Percentiles rank a stretch among this genome's conserved stretches.
These are phyloP conservation scores for Acestrorhynchus altus DNA, from an alignment of 2,797 vertebrate genomes.

Conservation along the genomic window DNA sequence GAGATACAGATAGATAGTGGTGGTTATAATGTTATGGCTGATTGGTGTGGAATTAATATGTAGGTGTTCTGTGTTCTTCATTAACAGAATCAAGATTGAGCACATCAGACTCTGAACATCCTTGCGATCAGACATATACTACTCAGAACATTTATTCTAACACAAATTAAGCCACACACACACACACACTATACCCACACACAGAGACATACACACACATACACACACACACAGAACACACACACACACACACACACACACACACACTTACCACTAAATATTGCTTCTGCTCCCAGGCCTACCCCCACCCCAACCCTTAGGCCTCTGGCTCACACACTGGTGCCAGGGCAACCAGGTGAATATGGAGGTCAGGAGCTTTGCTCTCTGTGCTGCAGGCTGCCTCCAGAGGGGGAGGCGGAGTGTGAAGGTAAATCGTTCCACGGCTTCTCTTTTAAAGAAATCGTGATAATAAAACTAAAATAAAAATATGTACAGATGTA, in stretches of 20 bases:
- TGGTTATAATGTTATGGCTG: too few relatives aligned
- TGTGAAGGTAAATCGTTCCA: constrained; percentile 78
- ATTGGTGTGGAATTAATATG: too few relatives aligned
- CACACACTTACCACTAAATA: neutral
- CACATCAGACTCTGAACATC: neutral
- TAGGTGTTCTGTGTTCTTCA: constrained; percentile 17
- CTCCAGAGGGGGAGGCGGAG: constrained; percentile 51
- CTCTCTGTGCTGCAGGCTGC: constrained; percentile 73
- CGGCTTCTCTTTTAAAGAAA: too few relatives aligned
- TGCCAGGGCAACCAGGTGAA: constrained; percentile 70
- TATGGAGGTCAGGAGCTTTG: constrained; percentile 62
- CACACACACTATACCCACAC: too few relatives aligned
- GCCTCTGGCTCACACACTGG: neutral
- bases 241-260: neutral
- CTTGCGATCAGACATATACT: constrained; percentile 6
- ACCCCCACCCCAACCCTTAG: neutral
- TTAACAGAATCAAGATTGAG: constrained; percentile 28
- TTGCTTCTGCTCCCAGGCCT: neutral
- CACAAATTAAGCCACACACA: neutral
- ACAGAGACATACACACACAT: neutral
- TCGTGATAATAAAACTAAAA: too few relatives aligned
- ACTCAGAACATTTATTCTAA: neutral
- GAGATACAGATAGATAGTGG: too few relatives aligned
- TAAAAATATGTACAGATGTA: too few relatives aligned
- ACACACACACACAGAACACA: neutral